Evolutionary conservation across 2,797 vertebrate species (phyloP), one percentile per base, ranked within the genome.

Genomic region (Bovichtus variegatus): DNA sequence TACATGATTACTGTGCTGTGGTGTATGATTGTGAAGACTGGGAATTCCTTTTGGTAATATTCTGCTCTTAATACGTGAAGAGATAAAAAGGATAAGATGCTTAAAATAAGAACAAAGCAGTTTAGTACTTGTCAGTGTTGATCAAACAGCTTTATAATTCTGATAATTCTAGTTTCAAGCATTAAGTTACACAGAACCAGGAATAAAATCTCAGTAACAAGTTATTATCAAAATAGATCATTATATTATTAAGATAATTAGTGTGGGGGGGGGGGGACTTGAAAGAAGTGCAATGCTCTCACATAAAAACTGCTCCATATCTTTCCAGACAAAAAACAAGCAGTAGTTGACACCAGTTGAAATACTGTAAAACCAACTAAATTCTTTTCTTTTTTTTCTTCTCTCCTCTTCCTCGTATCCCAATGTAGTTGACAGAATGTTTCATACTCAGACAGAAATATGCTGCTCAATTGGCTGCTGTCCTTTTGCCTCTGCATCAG

Each of bases 401-500:
- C 3, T 21, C n/a, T 11, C 47, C 13, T 38, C 10, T 55, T 36
- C 2, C 7, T 34, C 66, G 27, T 7, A 12, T 47, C 21, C 23
- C 4, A 11, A 41, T 19, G 27, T 7, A 5, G 16, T 10, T 23
- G 21, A 34, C 21, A 38, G 67, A n/a, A 36, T 29, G 60, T 54
- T 63, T 47, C 64, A 25, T 19, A 62, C 61, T 81, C 67, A 54
- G 68, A 80, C 68, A 50, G 64, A 75, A 79, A 81, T 41, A 82
- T 49, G 81, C 59, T 25, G 76, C 61, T 86, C 64, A 83, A 85
- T 69, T 62, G 36, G 27, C 74, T 61, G 55, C 74, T 76, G 59
- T 77, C 51, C 74, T 46, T 69, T 53, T 71, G 59, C 73, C 65
- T 62, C 47, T 64, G 19, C 21, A 18, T 81, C 27, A 50, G 71